Evolutionary conservation across 2,113 vertebrate genomes (phyloP).

Genomic region (Gallinago media): DNA sequence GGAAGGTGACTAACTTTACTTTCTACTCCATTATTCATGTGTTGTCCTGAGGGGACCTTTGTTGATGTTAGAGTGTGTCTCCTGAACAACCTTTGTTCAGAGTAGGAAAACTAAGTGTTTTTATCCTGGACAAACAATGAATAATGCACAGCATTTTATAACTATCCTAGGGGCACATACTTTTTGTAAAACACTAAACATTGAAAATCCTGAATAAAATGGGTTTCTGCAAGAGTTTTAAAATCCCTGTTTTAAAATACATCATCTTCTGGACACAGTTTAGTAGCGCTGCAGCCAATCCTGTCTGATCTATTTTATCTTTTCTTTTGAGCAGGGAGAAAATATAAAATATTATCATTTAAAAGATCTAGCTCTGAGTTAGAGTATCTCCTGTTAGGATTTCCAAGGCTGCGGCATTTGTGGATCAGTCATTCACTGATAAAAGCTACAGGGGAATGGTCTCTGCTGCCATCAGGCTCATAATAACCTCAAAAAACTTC

Average conservation of each 20-base stretch:
- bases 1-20: constrained; percentile 42
- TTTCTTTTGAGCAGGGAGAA: neutral
- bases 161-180: neutral
- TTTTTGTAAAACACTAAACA: neutral
- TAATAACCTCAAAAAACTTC: neutral
- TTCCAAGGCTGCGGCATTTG: neutral
- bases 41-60: constrained; percentile 37
- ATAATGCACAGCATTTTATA: constrained; percentile 5
- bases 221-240: neutral
- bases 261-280: neutral
- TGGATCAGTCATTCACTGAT: neutral
- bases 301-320: neutral
- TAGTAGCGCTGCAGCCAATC: neutral
- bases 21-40: constrained; percentile 56
- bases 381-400: neutral
- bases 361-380: neutral
- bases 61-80: neutral
- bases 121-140: constrained; percentile 1
- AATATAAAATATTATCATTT: neutral
- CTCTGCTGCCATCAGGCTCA: neutral
- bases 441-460: neutral
- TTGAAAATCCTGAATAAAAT: neutral
- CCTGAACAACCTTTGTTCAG: constrained; percentile 5
- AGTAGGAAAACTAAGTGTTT: neutral
- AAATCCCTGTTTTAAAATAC: neutral